These are phyloP conservation scores for Megamerina dolium DNA, from an alignment of 2,888 invertebrate genomes.

Conservation along the genomic window DNA sequence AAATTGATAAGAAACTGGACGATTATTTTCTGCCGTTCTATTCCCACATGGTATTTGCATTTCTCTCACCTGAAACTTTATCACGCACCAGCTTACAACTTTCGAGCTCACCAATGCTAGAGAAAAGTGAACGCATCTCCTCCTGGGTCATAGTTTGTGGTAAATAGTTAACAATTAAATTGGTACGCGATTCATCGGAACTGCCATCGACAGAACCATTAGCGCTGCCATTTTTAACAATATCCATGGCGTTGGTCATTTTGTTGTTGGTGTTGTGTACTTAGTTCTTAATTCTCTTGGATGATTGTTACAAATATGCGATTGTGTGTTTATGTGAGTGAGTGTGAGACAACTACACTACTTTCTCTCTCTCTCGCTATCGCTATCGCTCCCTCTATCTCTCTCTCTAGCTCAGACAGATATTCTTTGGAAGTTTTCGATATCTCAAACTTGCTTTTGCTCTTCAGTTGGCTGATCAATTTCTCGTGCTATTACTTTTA, in stretches of 20 bases:
- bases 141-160: slow-evolving; percentile 93
- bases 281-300: slow-evolving; percentile 6
- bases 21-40: neutral
- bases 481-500: slow-evolving; percentile 24
- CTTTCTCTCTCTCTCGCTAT: no score
- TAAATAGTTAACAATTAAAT: slow-evolving; percentile 91
- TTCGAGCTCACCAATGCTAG: slow-evolving; percentile 93
- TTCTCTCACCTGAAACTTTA: slow-evolving; percentile 79
- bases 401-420: no score
- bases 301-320: no score
- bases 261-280: slow-evolving; percentile 18
- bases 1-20: neutral
- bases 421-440: no score
- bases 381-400: no score
- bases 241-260: slow-evolving; percentile 55
- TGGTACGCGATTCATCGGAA: slow-evolving; percentile 91
- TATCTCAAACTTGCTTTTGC: slow-evolving; percentile 25
- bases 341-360: no score
- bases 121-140: slow-evolving; percentile 89
- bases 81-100: slow-evolving; percentile 96
- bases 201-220: slow-evolving; percentile 55
- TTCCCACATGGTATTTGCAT: no score
- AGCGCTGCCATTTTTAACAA: slow-evolving; percentile 71
- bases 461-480: slow-evolving; percentile 30
- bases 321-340: no score